Conservation (phyloP, 2,113 vertebrate species). For the Vidua chalybeata region DNA sequence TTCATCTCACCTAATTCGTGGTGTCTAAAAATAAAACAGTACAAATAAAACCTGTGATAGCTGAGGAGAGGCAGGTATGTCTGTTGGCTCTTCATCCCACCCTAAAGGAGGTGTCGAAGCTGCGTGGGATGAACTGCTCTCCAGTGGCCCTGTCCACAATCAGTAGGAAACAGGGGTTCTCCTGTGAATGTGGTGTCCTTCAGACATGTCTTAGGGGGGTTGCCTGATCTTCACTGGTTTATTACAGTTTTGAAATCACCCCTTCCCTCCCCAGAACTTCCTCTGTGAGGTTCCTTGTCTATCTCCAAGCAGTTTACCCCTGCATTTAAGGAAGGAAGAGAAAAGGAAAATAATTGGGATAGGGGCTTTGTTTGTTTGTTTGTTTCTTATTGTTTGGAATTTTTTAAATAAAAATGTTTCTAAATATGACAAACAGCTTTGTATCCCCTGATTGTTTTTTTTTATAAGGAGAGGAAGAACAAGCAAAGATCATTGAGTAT, state of each 20-base stretch:
- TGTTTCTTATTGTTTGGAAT: neutral
- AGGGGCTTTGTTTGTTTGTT: neutral
- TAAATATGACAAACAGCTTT: neutral
- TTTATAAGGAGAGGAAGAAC: neutral
- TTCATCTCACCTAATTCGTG: neutral
- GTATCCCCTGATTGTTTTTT: neutral
- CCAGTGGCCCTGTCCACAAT: neutral
- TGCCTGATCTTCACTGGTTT: neutral
- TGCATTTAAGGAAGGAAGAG: neutral
- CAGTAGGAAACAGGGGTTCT: neutral
- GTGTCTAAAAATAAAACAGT: neutral
- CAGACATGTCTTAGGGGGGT: accelerated
- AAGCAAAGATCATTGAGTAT: neutral
- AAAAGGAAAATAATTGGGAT: neutral
- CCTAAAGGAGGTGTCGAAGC: neutral
- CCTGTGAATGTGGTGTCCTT: neutral
- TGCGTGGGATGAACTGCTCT: neutral
- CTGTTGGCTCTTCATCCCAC: neutral
- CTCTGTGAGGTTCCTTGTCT: neutral
- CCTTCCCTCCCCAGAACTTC: neutral
- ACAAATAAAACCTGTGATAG: neutral
- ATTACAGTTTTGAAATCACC: neutral
- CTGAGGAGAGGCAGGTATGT: neutral
- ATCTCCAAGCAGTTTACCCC: neutral
- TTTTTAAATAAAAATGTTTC: neutral